These are phyloP conservation scores for Aegypius monachus DNA, from an alignment of 2,113 vertebrate species.

Conservation along the genomic window DNA sequence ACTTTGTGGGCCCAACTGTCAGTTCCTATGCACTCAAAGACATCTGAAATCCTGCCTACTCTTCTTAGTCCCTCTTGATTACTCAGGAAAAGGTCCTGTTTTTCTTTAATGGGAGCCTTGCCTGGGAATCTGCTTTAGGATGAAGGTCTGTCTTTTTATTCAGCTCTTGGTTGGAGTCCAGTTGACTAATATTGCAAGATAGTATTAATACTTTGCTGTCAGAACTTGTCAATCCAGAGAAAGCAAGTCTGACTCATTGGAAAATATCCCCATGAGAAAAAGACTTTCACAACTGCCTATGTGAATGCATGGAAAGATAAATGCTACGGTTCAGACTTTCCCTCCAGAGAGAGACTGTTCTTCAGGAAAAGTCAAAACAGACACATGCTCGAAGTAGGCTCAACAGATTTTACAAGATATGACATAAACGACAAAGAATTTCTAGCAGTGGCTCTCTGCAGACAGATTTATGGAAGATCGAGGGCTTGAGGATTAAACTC, in stretches of 20 bases:
- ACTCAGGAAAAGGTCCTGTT: background rate
- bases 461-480: constrained; percentile 48
- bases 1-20: background rate
- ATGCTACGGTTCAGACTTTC: background rate
- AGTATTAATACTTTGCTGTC: constrained; percentile 22
- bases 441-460: constrained; percentile 46
- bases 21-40: background rate
- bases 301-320: background rate
- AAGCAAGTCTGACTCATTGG: constrained; percentile 45
- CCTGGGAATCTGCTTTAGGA: background rate
- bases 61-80: background rate
- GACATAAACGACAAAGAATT: constrained; percentile 59
- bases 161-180: background rate
- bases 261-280: constrained; percentile 26
- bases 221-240: constrained; percentile 32
- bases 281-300: constrained; percentile 44
- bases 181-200: constrained; percentile 18
- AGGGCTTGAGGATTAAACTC: constrained; percentile 34
- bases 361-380: constrained; percentile 52
- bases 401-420: constrained; percentile 65
- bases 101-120: background rate
- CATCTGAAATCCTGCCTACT: background rate
- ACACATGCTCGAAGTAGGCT: constrained; percentile 5
- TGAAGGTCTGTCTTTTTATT: constrained; percentile 29
- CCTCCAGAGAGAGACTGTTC: constrained; percentile 31